These are phyloP conservation scores for Clanis bilineata DNA, from an alignment of 2,888 invertebrate species.

Conservation along the genomic window DNA sequence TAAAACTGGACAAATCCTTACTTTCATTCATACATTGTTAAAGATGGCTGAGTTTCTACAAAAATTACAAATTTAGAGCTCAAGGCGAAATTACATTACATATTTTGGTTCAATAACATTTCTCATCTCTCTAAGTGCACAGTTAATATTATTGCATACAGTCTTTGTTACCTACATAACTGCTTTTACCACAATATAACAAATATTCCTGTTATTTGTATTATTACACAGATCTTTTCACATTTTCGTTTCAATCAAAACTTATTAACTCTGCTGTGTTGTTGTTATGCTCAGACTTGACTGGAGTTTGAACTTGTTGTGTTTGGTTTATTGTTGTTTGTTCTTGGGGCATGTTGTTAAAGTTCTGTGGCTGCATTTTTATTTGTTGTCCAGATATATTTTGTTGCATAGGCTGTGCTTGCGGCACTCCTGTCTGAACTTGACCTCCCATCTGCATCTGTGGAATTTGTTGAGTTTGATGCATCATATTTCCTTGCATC, in stretches of 20 bases:
- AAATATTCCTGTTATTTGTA: conserved; percentile 43
- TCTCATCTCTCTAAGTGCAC: conserved; percentile 29
- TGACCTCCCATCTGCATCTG: conserved; percentile 36
- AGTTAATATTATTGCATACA: conserved; percentile 38
- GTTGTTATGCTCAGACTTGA: conserved; percentile 69
- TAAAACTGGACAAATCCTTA: conserved; percentile 8
- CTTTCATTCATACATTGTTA: not conserved
- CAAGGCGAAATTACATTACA: not conserved
- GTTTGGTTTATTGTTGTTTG: conserved; percentile 33
- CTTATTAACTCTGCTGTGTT: conserved; percentile 90
- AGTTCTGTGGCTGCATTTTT: conserved; percentile 45
- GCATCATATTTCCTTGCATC: conserved; percentile 33
- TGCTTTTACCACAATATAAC: not conserved
- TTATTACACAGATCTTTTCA: conserved; percentile 48
- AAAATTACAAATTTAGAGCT: not conserved
- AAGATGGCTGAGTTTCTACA: not conserved
- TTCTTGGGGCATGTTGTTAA: conserved; percentile 42
- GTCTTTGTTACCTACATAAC: conserved; percentile 35
- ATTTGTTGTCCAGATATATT: conserved; percentile 39
- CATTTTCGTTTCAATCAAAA: conserved; percentile 84
- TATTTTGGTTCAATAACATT: conserved; percentile 33
- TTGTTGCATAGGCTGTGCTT: conserved; percentile 37
- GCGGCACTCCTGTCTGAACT: conserved; percentile 36
- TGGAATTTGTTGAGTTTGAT: conserved; percentile 25
- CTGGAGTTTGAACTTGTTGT: conserved; percentile 53